phyloP scores from a whole-genome alignment of 2,113 vertebrate species.

The Strix aluco region DNA sequence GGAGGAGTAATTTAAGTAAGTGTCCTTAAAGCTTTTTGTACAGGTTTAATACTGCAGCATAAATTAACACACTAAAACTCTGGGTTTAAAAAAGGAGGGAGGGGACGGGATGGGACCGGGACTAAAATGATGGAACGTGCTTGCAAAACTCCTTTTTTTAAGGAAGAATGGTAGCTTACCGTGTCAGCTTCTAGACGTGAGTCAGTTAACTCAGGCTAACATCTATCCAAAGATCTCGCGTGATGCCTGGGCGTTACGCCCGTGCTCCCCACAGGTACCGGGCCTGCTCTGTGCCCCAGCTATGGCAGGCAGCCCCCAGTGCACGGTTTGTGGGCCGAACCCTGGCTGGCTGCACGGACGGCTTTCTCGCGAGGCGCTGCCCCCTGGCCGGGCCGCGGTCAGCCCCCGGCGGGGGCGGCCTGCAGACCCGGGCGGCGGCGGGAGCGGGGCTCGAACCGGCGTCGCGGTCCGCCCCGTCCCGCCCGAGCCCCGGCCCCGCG shows the following conservation, averaged over 20 bases:
- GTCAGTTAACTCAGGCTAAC: background rate
- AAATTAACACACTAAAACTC: background rate
- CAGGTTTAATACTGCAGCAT: background rate
- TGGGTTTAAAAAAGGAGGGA: background rate
- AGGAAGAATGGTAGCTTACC: background rate
- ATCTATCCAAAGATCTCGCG: fast-evolving
- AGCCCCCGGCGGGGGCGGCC: background rate
- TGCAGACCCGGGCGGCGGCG: background rate
- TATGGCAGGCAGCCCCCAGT: fast-evolving
- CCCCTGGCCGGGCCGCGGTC: background rate
- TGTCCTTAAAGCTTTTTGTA: background rate
- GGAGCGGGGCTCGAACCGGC: background rate
- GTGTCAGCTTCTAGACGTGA: fast-evolving
- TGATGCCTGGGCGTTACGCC: fast-evolving
- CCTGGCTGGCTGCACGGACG: background rate
- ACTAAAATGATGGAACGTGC: background rate
- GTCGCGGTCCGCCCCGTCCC: fast-evolving
- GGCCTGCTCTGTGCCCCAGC: fast-evolving
- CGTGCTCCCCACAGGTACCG: fast-evolving
- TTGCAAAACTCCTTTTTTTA: background rate
- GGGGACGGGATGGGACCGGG: no score
- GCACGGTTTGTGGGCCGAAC: no score
- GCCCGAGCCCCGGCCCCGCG: background rate
- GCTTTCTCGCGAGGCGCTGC: background rate
- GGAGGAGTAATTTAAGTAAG: background rate